phyloP scores from a whole-genome alignment of 2,113 vertebrate genomes.

The Albula glossodonta region DNA sequence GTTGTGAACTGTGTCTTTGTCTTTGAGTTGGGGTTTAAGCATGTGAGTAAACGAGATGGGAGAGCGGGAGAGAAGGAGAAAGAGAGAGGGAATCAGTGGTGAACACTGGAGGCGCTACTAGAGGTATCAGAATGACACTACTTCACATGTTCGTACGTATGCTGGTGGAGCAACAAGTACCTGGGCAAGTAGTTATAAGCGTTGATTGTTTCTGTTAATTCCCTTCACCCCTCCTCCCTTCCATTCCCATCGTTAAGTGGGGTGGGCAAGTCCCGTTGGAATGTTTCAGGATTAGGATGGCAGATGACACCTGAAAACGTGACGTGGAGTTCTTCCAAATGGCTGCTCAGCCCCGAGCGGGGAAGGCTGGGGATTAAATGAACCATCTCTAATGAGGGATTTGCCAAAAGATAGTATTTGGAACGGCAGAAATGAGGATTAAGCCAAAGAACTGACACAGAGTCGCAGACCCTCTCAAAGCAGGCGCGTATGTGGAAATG shows the following conservation, averaged over 20 bases:
- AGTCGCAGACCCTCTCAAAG: background rate
- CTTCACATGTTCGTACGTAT: no score
- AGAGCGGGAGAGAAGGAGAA: background rate
- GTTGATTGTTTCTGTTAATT: no score
- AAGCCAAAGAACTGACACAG: no score
- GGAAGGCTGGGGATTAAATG: slow-evolving; percentile 19
- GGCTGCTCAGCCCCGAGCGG: background rate
- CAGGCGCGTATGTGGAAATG: slow-evolving; percentile 12
- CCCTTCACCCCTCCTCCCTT: no score
- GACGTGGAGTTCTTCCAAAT: background rate
- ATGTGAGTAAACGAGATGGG: background rate
- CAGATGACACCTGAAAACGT: background rate
- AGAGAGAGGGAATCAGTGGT: background rate
- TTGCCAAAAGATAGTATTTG: slow-evolving; percentile 15
- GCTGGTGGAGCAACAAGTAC: no score
- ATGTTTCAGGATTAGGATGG: background rate
- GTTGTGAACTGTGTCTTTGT: background rate
- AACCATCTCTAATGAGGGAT: slow-evolving; percentile 9
- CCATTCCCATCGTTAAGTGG: background rate
- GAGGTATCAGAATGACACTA: no score
- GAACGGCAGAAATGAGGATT: slow-evolving; percentile 8
- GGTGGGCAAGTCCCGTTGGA: background rate
- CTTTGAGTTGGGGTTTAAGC: background rate
- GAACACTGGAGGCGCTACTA: no score
- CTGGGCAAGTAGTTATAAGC: no score